Conservation (phyloP, 2,113 vertebrate genomes). For the Hylia prasina region DNA sequence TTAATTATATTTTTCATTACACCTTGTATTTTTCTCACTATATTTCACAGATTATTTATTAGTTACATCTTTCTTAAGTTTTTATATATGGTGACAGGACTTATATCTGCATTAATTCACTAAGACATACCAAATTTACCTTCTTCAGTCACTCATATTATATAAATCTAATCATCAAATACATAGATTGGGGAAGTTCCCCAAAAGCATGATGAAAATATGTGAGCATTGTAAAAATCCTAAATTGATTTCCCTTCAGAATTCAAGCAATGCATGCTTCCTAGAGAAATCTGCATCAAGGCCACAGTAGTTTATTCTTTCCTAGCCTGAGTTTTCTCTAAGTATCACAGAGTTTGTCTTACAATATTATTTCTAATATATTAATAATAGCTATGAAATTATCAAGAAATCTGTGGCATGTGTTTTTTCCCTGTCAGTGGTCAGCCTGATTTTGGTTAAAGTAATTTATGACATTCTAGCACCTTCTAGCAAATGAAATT, state of each 20-base stretch:
- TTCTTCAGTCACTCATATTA: background rate
- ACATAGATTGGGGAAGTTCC: background rate
- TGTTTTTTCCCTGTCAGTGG: background rate
- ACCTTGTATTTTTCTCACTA: background rate
- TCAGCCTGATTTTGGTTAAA: background rate
- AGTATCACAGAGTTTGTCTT: background rate
- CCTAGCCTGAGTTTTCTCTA: background rate
- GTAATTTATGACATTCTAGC: conserved; percentile 4
- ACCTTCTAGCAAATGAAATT: conserved; percentile 21
- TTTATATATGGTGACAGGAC: background rate
- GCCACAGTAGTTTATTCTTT: background rate
- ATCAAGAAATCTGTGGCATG: background rate
- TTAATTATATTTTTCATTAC: background rate
- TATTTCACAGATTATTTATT: background rate
- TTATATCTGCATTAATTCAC: background rate
- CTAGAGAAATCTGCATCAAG: background rate
- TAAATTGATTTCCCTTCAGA: background rate
- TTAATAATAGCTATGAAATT: background rate
- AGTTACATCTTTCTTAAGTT: background rate
- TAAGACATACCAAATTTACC: background rate
- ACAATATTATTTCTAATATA: background rate
- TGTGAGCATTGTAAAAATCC: background rate
- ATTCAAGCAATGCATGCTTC: accelerated
- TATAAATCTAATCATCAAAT: background rate
- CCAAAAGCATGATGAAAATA: background rate